Conservation (phyloP, 92 coral and sea anemone species). For the Paramuricea clavata region DNA sequence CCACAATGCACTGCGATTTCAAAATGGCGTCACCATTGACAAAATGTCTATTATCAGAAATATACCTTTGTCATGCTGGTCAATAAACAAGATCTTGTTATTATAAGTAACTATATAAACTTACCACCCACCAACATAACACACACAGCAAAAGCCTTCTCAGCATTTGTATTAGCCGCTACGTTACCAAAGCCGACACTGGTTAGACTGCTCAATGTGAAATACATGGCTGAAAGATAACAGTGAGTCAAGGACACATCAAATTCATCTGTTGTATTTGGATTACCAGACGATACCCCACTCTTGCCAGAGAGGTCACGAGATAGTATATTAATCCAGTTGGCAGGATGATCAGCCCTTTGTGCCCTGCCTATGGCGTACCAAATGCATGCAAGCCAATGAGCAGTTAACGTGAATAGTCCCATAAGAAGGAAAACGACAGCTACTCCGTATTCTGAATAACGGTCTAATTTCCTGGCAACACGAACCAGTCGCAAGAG, state of each 20-base stretch:
- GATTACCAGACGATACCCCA: no score
- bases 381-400: constrained; percentile 99
- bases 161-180: constrained; percentile 90
- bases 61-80: no score
- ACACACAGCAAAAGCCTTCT: constrained; percentile 90
- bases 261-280: constrained; percentile 38
- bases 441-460: constrained; percentile 97
- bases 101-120: no score
- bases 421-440: constrained; percentile 93
- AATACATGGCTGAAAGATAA: constrained; percentile 88
- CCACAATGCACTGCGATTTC: no score
- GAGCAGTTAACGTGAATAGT: constrained; percentile 88
- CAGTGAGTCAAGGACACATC: constrained; percentile 68
- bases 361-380: constrained; percentile 84
- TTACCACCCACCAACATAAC: constrained; percentile 95
- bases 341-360: constrained; percentile 41
- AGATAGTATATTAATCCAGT: constrained; percentile 79
- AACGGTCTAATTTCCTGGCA: constrained; percentile 95
- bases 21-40: no score
- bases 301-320: constrained; percentile 52
- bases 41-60: no score
- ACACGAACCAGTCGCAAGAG: constrained; percentile 94
- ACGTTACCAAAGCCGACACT: constrained; percentile 99
- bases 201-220: constrained; percentile 90
- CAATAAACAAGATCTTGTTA: no score